Conservation (phyloP, 2,113 vertebrate species). For the Lampris megalopsis region DNA sequence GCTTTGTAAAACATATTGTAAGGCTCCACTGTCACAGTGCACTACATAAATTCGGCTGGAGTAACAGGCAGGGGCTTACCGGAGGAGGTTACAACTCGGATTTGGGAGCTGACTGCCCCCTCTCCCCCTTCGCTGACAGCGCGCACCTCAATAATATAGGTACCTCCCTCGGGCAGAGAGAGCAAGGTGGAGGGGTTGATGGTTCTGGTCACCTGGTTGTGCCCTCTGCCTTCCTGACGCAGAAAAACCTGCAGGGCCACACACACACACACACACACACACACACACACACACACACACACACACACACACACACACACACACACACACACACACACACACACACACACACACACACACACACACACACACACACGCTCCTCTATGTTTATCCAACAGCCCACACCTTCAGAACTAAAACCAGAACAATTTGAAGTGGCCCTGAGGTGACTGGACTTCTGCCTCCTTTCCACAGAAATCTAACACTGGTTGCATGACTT, state of each 20-base stretch:
- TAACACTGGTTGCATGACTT: no score
- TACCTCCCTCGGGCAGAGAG: conserved; percentile 90
- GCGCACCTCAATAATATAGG: conserved; percentile 94
- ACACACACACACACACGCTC: not conserved
- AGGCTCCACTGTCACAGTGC: no score
- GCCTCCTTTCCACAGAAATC: no score
- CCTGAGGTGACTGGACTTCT: no score
- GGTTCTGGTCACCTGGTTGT: conserved; percentile 92
- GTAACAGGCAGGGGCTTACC: conserved; percentile 77
- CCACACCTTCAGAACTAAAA: no score
- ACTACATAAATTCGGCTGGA: not conserved
- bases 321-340: not conserved
- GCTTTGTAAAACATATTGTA: no score
- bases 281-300: conserved; percentile 1
- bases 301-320: not conserved
- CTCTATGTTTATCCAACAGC: no score
- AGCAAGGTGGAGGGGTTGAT: conserved; percentile 91
- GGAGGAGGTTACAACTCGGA: conserved; percentile 92
- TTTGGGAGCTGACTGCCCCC: conserved; percentile 89
- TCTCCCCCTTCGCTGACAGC: conserved; percentile 94
- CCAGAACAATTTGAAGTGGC: no score
- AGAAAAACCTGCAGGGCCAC: conserved; percentile 85
- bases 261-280: not conserved
- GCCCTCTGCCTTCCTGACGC: conserved; percentile 91
- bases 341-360: not conserved